phyloP scores from a whole-genome alignment of 2,888 invertebrate genomes.

The Arge pagana region DNA sequence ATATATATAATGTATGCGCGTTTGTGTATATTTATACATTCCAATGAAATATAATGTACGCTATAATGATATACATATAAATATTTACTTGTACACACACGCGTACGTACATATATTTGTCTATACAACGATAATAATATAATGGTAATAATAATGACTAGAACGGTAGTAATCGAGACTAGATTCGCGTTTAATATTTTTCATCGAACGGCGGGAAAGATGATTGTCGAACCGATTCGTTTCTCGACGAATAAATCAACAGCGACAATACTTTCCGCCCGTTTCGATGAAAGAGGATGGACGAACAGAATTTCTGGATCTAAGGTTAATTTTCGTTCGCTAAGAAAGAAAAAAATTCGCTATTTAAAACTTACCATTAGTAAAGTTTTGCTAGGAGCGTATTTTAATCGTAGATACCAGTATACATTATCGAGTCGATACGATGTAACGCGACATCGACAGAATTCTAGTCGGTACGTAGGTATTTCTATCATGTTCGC shows the following conservation, averaged over 20 bases:
- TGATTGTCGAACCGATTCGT: conserved; percentile 2
- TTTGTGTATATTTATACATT: conserved; percentile 19
- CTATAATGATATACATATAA: conserved; percentile 46
- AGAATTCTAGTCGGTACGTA: conserved; percentile 1
- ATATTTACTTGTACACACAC: conserved; percentile 27
- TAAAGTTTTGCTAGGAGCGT: conserved; percentile 7
- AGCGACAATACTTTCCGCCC: neutral
- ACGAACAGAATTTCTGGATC: neutral
- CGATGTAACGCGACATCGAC: neutral
- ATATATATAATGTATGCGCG: conserved; percentile 27
- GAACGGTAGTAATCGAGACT: too few relatives aligned
- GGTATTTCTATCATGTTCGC: neutral
- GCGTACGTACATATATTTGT: conserved; percentile 31
- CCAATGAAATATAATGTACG: too few relatives aligned
- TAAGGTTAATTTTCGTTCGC: neutral
- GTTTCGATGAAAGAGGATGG: too few relatives aligned
- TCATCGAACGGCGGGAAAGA: neutral
- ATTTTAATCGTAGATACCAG: neutral
- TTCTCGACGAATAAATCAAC: neutral
- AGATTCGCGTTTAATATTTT: neutral
- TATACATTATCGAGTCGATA: conserved; percentile 11
- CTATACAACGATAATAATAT: conserved; percentile 53
- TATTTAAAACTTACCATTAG: too few relatives aligned
- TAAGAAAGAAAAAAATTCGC: conserved; percentile 1
- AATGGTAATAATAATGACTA: conserved; percentile 29